phyloP scores from a whole-genome alignment of 2,888 invertebrate genomes.

The Andrena bucephala region DNA sequence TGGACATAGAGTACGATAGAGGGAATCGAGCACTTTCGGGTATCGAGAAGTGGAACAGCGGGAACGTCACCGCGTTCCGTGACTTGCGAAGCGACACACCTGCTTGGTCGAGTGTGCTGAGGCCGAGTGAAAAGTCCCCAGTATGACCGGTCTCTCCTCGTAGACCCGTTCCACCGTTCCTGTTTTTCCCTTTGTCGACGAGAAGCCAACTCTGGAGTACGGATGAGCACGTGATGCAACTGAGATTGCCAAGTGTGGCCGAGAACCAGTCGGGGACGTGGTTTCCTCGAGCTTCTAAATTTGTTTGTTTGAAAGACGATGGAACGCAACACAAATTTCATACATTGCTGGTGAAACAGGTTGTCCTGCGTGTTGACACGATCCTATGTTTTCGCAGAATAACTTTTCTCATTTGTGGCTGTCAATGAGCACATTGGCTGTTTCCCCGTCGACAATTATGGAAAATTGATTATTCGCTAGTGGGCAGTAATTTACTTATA shows the following conservation, averaged over 20 bases:
- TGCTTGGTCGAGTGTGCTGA: conserved; percentile 37
- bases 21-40: conserved; percentile 6
- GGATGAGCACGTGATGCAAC: conserved; percentile 55
- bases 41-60: conserved; percentile 30
- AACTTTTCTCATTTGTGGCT: background rate
- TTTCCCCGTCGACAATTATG: too few relatives aligned
- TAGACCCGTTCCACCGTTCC: conserved; percentile 29
- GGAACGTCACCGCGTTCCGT: conserved; percentile 28
- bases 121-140: conserved; percentile 34
- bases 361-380: background rate
- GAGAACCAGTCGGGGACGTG: conserved; percentile 47
- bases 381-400: background rate
- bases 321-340: conserved; percentile 3
- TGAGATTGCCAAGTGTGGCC: conserved; percentile 22
- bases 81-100: conserved; percentile 51
- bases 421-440: too few relatives aligned
- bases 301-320: conserved; percentile 20
- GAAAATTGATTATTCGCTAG: too few relatives aligned
- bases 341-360: background rate
- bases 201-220: conserved; percentile 40
- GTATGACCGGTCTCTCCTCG: conserved; percentile 31
- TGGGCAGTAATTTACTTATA: too few relatives aligned
- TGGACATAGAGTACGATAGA: conserved; percentile 1
- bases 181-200: conserved; percentile 41
- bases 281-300: conserved; percentile 34